phyloP scores from a whole-genome alignment of 2,113 vertebrate genomes.

The Paracanthobrama guichenoti region DNA sequence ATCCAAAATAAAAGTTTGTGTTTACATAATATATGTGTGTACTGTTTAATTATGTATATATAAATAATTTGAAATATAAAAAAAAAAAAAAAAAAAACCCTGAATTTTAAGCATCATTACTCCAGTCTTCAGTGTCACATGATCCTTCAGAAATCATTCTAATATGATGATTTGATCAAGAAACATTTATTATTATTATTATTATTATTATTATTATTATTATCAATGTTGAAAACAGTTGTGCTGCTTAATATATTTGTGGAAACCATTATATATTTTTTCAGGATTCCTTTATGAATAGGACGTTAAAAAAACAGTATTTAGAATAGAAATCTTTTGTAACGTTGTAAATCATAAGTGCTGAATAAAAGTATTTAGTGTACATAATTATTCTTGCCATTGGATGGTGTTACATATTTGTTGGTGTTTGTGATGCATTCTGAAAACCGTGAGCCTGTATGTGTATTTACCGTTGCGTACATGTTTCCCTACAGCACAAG shows the following conservation, averaged over 20 bases:
- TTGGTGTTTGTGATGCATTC: not conserved
- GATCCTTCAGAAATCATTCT: not conserved
- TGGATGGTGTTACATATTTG: not conserved
- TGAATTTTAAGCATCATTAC: not conserved
- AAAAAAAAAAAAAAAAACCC: too few relatives aligned
- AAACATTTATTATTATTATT: too few relatives aligned
- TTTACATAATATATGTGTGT: too few relatives aligned
- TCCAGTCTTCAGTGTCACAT: not conserved
- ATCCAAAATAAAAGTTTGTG: too few relatives aligned
- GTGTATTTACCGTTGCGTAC: not conserved
- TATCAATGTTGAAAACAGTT: not conserved
- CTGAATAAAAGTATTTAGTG: not conserved
- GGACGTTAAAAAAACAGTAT: not conserved
- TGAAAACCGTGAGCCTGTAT: not conserved
- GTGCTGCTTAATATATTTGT: not conserved
- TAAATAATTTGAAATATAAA: too few relatives aligned
- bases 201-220: too few relatives aligned
- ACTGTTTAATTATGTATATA: too few relatives aligned
- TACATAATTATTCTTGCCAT: not conserved
- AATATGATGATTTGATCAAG: not conserved
- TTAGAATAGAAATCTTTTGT: not conserved
- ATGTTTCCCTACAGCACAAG: constrained; percentile 77
- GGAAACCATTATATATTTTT: not conserved
- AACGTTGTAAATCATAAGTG: not conserved
- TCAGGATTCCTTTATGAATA: not conserved